Conservation (phyloP, 2,113 vertebrate species). For the Dascyllus trimaculatus region DNA sequence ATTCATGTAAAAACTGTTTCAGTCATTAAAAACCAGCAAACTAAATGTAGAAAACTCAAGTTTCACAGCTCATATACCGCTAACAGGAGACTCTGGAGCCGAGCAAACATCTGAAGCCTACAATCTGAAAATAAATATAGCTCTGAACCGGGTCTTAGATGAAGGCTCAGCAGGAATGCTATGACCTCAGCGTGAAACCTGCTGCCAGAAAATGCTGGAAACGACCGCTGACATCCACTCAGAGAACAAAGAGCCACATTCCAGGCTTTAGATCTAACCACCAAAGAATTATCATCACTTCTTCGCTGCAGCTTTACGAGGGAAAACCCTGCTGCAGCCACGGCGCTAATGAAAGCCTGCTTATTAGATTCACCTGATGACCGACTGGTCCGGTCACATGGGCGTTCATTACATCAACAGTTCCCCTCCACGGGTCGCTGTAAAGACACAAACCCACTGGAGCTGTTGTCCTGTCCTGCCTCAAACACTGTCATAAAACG, state of each 20-base stretch:
- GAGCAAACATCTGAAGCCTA: not conserved
- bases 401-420: too few species aligned
- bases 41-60: too few species aligned
- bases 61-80: not conserved
- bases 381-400: too few species aligned
- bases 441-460: too few species aligned
- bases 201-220: slow-evolving; percentile 36
- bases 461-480: too few species aligned
- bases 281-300: not conserved
- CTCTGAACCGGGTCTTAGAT: slow-evolving; percentile 2
- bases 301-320: not conserved
- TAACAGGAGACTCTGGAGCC: not conserved
- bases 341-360: not conserved
- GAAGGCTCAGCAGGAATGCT: slow-evolving; percentile 31
- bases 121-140: not conserved
- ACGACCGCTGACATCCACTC: not conserved
- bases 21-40: too few species aligned
- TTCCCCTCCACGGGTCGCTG: too few species aligned
- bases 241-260: slow-evolving; percentile 4
- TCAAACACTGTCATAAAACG: too few species aligned
- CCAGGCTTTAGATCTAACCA: not conserved
- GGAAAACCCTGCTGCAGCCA: too few species aligned
- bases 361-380: not conserved
- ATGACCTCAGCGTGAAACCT: slow-evolving; percentile 40
- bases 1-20: too few species aligned